These are phyloP conservation scores for Macquaria australasica DNA, from an alignment of 2,113 vertebrate species.

Conservation along the genomic window DNA sequence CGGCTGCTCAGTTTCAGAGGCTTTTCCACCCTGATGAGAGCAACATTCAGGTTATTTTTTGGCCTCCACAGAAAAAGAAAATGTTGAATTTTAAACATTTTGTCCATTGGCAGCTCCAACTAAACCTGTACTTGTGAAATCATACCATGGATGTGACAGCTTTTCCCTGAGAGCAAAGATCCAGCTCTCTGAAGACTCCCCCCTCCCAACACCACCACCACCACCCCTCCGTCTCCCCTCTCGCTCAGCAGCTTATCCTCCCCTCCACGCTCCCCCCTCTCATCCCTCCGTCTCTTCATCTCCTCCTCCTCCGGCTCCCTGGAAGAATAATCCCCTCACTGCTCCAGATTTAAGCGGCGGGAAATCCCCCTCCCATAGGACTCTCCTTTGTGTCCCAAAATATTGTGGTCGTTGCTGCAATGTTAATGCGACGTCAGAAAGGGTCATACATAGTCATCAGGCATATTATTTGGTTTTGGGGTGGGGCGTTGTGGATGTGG, in stretches of 20 bases:
- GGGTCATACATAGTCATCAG: neutral
- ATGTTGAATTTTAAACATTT: neutral
- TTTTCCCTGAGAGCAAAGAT: neutral
- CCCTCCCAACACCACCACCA: neutral
- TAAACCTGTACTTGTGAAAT: neutral
- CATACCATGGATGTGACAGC: neutral
- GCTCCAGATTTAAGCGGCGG: constrained; percentile 38
- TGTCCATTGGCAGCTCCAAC: neutral
- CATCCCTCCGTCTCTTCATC: constrained; percentile 11
- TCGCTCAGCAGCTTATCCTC: constrained; percentile 16
- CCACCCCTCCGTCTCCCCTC: neutral
- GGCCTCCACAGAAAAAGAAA: neutral
- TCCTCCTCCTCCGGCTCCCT: constrained; percentile 33
- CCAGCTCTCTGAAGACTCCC: neutral
- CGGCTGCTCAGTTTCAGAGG: no score
- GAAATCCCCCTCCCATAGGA: constrained; percentile 32
- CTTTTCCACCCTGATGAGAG: no score
- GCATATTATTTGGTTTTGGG: neutral
- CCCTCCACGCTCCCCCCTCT: neutral
- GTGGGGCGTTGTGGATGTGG: neutral
- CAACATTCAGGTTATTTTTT: no score
- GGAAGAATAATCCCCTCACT: constrained; percentile 52
- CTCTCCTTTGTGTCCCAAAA: constrained; percentile 17
- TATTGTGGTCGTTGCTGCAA: neutral
- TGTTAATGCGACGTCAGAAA: constrained; percentile 6